Evolutionary conservation across 2,797 vertebrate species (phyloP), one percentile per base, ranked within the genome.

Genomic region (Sebastes paucispinis): DNA sequence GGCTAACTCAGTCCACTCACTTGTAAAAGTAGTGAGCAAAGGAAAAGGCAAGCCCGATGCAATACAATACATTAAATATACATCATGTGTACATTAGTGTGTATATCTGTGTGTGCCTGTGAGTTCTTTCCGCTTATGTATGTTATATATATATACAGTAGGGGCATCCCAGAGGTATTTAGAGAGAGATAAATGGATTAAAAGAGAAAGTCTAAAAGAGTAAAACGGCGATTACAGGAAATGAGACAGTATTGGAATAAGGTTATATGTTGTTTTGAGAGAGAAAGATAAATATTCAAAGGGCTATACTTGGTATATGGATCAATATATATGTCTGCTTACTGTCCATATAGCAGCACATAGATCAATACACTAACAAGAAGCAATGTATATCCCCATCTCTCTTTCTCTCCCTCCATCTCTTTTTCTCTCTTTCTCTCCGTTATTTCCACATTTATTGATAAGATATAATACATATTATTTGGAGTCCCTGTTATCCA

Each of bases 311-410:
- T 89, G 78, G 84, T 66, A 32, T 68, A 67, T 59, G 68, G 82
- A 91, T 92, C 87, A 82, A 88, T 92, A 86, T 36, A 73, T 79
- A 88, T 88, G 88, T 91, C 87, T 89, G 73, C 88, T 89, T 88
- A 87, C 79, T 88, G 80, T 77, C 84, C 84, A 90, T 86, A 87
- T 67, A 86, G 85, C 67, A 82, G 69, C 67, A 78, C 55, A 78
- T 39, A 34, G 87, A 89, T 93, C 91, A 86, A 91, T 93, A 83
- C 70, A 79, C 79, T 88, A 88, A 89, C 89, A 87, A 89, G 85
- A 87, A 83, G 81, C 66, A 72, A 85, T 85, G 76, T 79, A 88
- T 81, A 83, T 87, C 83, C 76, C 73, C 69, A 85, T 85, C 62
- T 80, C 67, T 75, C 65, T 77, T 22, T 54, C 16, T 68, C 11